Percentiles rank a stretch among this genome's conserved stretches.
Evolutionary conservation across 2,113 vertebrate species (phyloP).

Genomic region (Nannobrachium achirus): DNA sequence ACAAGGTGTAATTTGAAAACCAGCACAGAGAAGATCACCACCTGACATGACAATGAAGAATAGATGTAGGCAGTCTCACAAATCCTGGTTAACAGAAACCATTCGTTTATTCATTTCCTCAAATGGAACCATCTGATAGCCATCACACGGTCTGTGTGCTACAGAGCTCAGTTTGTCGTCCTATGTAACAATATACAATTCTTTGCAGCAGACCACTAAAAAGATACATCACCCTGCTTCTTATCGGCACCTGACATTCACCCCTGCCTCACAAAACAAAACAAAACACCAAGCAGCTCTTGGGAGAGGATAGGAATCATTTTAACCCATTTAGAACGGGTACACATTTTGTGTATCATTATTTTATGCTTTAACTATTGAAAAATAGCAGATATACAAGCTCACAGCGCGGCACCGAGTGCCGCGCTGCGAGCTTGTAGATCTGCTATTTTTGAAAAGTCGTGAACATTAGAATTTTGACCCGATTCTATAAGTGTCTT

Average conservation of each 20-base stretch:
- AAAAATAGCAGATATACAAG: no score
- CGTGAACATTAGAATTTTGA: no score
- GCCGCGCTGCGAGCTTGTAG: no score
- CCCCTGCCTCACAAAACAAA: constrained; percentile 11
- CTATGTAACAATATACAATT: constrained; percentile 36
- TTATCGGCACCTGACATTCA: constrained; percentile 25
- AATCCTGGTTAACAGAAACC: constrained; percentile 53
- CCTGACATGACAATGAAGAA: constrained; percentile 13
- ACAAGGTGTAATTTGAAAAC: constrained; percentile 38
- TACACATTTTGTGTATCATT: no score
- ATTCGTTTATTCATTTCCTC: constrained; percentile 54
- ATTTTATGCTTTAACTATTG: no score
- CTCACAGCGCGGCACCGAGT: no score
- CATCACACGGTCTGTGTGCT: constrained; percentile 25
- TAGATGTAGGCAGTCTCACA: constrained; percentile 35
- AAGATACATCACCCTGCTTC: constrained; percentile 42
- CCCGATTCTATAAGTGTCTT: no score
- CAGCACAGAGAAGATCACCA: constrained; percentile 11
- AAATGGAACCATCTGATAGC: constrained; percentile 37
- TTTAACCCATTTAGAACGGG: no score
- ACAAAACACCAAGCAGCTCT: neutral
- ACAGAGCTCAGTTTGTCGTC: constrained; percentile 58
- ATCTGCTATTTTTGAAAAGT: no score
- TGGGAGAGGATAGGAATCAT: neutral
- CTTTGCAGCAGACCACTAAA: constrained; percentile 47